phyloP scores from a whole-genome alignment of 2,113 vertebrate species.

The Kobus ellipsiprymnus region DNA sequence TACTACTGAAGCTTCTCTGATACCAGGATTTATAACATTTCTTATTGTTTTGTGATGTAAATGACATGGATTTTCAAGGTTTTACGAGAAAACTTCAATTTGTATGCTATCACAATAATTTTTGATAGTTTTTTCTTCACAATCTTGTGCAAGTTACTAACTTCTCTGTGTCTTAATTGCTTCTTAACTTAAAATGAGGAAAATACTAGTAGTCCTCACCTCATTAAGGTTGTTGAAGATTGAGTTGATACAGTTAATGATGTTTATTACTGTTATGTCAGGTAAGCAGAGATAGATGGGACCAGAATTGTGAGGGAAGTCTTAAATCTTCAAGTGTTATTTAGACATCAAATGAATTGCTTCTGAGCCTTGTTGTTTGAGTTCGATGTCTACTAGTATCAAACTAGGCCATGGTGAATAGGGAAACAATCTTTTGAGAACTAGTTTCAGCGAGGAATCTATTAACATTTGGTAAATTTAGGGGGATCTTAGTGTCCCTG shows the following conservation, averaged over 20 bases:
- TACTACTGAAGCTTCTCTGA: background rate
- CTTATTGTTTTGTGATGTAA: background rate
- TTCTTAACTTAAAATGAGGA: background rate
- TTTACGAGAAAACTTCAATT: background rate
- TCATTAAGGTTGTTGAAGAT: background rate
- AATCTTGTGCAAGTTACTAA: background rate
- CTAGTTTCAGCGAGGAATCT: background rate
- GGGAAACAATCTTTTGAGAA: background rate
- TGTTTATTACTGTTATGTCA: background rate
- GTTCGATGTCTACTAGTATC: background rate
- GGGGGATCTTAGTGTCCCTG: background rate
- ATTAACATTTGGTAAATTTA: background rate
- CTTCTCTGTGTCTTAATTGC: background rate
- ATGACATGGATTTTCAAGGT: background rate
- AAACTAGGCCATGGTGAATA: background rate
- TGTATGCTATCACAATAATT: background rate
- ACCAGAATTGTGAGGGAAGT: background rate
- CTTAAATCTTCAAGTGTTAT: background rate
- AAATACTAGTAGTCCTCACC: background rate
- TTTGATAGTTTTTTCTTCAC: background rate
- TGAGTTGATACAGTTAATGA: background rate
- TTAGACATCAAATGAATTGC: background rate
- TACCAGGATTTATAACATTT: background rate
- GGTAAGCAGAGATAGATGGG: background rate
- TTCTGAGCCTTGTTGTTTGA: background rate